Evolutionary conservation across 2,888 invertebrate species (phyloP), one percentile per base, ranked within the genome.

Genomic region (Xestia ashworthii): DNA sequence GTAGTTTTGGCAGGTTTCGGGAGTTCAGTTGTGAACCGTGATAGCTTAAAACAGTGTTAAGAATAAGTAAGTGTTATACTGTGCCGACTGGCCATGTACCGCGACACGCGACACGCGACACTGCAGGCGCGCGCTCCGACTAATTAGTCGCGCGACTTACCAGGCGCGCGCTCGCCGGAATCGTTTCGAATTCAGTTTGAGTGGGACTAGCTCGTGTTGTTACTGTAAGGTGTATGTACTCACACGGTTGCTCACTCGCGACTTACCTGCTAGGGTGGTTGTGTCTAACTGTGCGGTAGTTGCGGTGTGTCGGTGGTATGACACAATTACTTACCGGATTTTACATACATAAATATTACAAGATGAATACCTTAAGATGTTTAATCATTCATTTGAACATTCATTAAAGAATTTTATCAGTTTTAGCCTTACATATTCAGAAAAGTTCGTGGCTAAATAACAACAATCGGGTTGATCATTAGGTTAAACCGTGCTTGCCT

Each of bases 111-210:
- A 55, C 41, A 64, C 41, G 58, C 58, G 58, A 25, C 55, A 3
- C n/a, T 25, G 6, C 58, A 44, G 1, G 41, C 6, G 32, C 46
- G 48, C 44, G n/a, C 25, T 25, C 48, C 82, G 74, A 71, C 69
- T 67, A 48, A 69, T 62, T 65, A 71, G 46, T 82, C 38, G 70
- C 44, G 44, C 72, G 74, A 72, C 66, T 75, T 58, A 66, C 16
- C 25, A 66, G 64, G 11, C 66, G 80, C 53, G 53, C 55, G 14
- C 64, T 64, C 53, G 68, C 32, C 9, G 48, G 46, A 64, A 53
- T 74, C 77, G 62, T 74, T 68, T 55, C 50, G 60, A 62, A 62
- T 74, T 80, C 84, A 69, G 71, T 65, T 74, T 62, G 48, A 62
- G 60, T 74, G 48, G 48, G 60, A 65, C 68, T 66, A 38, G 14